Conservation (phyloP, 1,140 invertebrate genomes). For the Panulirus ornatus region DNA sequence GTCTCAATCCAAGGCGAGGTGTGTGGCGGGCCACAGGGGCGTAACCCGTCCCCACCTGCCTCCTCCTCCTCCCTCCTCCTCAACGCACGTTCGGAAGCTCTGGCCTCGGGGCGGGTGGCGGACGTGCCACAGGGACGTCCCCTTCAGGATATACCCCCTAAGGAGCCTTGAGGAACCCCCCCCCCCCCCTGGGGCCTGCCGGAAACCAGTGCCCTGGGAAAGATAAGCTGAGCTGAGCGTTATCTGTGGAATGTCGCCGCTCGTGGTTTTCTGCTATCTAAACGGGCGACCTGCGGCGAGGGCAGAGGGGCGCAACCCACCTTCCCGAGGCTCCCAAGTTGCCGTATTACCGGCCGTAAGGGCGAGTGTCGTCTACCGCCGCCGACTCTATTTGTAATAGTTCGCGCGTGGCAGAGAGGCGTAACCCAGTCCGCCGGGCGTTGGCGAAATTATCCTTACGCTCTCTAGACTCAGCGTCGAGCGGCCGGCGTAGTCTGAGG, state of each 20-base stretch:
- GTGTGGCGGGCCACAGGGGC: conserved; percentile 44
- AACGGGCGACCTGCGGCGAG: conserved; percentile 19
- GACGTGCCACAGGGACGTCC: neutral
- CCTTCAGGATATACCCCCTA: too few relatives aligned
- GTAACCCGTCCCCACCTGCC: neutral
- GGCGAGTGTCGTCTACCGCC: conserved; percentile 43
- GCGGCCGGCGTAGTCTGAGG: neutral
- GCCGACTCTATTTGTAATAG: conserved; percentile 33
- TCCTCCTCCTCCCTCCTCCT: neutral
- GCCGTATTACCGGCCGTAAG: conserved; percentile 24
- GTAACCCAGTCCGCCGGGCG: neutral
- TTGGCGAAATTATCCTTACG: neutral
- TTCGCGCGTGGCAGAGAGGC: neutral
- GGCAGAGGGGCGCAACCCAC: conserved; percentile 44
- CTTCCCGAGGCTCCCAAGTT: neutral
- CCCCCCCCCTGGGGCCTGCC: neutral
- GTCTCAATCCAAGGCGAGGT: conserved; percentile 72
- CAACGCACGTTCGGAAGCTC: conserved; percentile 1
- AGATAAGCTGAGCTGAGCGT: conserved; percentile 35
- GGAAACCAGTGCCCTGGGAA: neutral
- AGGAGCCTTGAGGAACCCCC: neutral
- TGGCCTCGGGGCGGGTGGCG: neutral
- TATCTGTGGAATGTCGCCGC: conserved; percentile 44
- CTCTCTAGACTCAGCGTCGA: neutral
- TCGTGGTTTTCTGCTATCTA: conserved; percentile 60